These are phyloP conservation scores for Tragopan temminckii DNA, from an alignment of 2,797 vertebrate species.

Conservation along the genomic window DNA sequence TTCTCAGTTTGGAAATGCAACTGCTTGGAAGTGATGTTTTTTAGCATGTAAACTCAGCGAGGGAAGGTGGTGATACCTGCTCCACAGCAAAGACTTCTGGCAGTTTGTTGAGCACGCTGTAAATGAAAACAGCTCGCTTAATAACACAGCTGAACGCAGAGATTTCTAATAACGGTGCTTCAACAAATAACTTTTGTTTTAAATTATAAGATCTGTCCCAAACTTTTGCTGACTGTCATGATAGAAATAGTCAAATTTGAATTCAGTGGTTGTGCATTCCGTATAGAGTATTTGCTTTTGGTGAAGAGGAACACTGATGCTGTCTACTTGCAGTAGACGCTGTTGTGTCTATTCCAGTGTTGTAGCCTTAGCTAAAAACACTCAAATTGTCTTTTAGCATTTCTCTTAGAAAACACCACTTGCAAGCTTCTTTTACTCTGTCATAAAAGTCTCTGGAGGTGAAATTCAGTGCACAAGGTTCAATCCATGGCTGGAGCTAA, in stretches of 20 bases:
- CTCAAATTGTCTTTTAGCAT: not conserved
- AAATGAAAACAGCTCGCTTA: conserved; percentile 10
- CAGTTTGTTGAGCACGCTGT: not conserved
- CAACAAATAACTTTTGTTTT: conserved; percentile 7
- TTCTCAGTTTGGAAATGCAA: not conserved
- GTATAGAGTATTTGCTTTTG: not conserved
- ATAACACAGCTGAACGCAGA: not conserved
- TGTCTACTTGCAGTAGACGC: not conserved
- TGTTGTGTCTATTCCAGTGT: not conserved
- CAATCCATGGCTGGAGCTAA: not conserved
- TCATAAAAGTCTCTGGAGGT: conserved; percentile 9
- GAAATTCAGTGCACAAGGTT: not conserved
- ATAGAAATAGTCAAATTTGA: not conserved
- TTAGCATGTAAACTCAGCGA: not conserved
- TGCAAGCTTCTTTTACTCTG: not conserved
- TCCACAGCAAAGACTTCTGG: not conserved
- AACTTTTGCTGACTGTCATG: not conserved
- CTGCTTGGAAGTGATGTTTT: not conserved
- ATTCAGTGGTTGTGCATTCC: not conserved
- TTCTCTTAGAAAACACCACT: conserved; percentile 17
- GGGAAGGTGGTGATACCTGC: not conserved
- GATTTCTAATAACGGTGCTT: conserved; percentile 28
- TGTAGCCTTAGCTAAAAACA: not conserved
- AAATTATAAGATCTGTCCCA: not conserved
- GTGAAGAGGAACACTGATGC: not conserved